Evolutionary conservation across 2,888 invertebrate species (phyloP).

Genomic region (Clunio marinus): DNA sequence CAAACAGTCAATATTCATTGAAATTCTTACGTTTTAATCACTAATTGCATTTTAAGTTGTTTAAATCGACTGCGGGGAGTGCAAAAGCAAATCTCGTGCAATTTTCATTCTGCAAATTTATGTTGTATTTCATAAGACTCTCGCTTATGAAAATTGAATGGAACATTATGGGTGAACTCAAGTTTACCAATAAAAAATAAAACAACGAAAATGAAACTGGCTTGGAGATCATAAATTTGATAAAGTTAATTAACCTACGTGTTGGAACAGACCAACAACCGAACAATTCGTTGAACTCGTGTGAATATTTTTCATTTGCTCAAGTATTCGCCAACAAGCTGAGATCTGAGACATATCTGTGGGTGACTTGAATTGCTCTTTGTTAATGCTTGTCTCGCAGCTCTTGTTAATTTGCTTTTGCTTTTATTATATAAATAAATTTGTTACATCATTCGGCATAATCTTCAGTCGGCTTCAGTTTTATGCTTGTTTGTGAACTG

Average conservation of each 20-base stretch:
- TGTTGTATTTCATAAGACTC: constrained; percentile 18
- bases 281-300: constrained; percentile 30
- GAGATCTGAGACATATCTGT: background rate
- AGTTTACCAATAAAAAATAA: no score
- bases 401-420: background rate
- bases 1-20: background rate
- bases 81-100: background rate
- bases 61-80: background rate
- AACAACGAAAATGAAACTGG: constrained; percentile 5
- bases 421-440: background rate
- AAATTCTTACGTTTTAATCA: background rate
- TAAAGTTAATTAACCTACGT: constrained; percentile 29
- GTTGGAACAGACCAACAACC: background rate
- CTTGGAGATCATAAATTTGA: constrained; percentile 19
- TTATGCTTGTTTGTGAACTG: no score
- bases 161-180: background rate
- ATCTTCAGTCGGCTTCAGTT: no score
- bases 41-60: background rate
- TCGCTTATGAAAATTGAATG: background rate
- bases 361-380: background rate
- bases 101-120: background rate
- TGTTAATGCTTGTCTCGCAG: background rate
- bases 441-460: no score
- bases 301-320: constrained; percentile 16
- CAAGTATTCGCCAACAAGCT: no score